These are phyloP conservation scores for Rhopalosiphum maidis DNA, from an alignment of 1,140 invertebrate genomes.

Conservation along the genomic window DNA sequence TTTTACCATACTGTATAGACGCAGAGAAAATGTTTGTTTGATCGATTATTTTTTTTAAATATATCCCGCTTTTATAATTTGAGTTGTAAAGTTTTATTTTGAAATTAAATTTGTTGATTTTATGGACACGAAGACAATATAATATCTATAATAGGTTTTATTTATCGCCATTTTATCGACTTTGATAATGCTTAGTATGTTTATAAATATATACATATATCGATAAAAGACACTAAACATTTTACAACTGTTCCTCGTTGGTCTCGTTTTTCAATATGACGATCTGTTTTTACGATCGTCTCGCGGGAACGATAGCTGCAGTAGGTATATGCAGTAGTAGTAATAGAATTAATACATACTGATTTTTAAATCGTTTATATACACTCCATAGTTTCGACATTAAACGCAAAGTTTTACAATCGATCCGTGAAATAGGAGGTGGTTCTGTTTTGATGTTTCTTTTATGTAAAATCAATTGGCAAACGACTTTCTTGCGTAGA, in stretches of 20 bases:
- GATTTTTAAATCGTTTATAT: not conserved
- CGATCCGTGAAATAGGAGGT: not conserved
- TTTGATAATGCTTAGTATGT: not conserved
- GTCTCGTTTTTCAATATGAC: not conserved
- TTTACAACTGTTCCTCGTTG: slow-evolving; percentile 16
- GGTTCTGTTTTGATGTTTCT: slow-evolving; percentile 6
- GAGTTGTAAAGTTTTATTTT: not conserved
- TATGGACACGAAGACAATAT: not conserved
- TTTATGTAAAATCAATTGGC: not conserved
- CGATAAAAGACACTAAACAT: not conserved
- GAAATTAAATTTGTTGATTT: slow-evolving; percentile 12
- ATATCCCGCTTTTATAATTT: not conserved
- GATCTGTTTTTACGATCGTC: not conserved
- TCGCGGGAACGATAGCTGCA: not conserved
- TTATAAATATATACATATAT: not conserved
- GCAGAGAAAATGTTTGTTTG: not conserved
- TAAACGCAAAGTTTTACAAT: not conserved
- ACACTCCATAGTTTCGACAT: not conserved
- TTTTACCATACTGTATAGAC: not conserved
- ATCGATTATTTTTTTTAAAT: not conserved
- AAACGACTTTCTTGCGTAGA: not conserved
- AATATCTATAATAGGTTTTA: not conserved
- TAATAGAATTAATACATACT: not conserved
- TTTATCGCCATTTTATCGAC: slow-evolving; percentile 5
- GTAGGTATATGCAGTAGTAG: not conserved